Evolutionary conservation across 2,113 vertebrate species (phyloP).

Genomic region (Proteles cristata): DNA sequence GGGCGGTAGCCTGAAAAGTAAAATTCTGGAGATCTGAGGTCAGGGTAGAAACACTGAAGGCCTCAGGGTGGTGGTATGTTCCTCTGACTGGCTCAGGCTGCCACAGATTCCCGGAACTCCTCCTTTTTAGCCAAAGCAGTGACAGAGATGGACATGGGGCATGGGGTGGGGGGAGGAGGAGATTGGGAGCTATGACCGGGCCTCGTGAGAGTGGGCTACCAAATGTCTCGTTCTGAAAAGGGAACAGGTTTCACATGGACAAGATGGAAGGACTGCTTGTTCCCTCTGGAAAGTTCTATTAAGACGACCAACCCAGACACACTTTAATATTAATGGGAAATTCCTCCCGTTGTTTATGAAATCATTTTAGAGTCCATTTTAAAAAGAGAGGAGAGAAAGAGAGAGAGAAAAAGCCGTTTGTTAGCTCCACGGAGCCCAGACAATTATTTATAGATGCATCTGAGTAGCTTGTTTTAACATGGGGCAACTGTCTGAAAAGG

Average conservation of each 20-base stretch:
- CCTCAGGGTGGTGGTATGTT: background rate
- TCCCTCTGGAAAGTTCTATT: constrained; percentile 87
- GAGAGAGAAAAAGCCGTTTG: constrained; percentile 77
- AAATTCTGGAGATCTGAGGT: background rate
- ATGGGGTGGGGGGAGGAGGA: constrained; percentile 67
- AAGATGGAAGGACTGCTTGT: constrained; percentile 85
- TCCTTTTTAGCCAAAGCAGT: constrained; percentile 55
- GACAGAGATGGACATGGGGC: constrained; percentile 66
- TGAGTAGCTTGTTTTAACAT: constrained; percentile 83
- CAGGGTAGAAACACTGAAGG: background rate
- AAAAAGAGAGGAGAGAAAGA: background rate
- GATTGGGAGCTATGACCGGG: constrained; percentile 80
- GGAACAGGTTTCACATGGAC: constrained; percentile 80
- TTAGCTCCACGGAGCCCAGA: constrained; percentile 83
- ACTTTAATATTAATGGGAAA: constrained; percentile 87
- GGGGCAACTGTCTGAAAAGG: constrained; percentile 81
- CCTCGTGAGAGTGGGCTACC: constrained; percentile 78
- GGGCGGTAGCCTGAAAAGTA: background rate
- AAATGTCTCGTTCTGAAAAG: constrained; percentile 84
- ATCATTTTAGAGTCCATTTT: constrained; percentile 81
- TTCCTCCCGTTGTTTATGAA: constrained; percentile 86
- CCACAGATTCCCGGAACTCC: background rate
- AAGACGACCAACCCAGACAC: constrained; percentile 84
- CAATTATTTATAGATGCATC: constrained; percentile 86
- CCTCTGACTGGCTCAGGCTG: background rate